Base-by-base conservation (phyloP, 2,113 vertebrate species). In the Porphyrio hochstetteri region DNA sequence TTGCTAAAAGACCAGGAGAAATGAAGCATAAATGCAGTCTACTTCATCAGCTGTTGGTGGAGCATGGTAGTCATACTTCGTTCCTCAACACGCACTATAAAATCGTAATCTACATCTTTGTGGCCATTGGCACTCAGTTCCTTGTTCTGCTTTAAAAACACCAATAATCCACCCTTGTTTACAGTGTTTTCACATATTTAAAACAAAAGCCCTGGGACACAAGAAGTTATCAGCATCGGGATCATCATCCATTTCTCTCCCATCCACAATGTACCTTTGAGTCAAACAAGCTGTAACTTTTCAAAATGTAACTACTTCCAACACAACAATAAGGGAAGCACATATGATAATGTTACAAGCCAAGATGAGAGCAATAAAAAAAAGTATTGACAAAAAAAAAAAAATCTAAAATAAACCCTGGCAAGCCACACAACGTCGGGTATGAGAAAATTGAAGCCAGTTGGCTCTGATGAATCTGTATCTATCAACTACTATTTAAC, bases 51-150 rank as follows among this genome's bases (percentile, higher is more conserved):
- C 70, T 85, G 55, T 9, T 93, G 71, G 42, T 74, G 79, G 71
- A 92, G 77, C 63, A 86, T 44, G 44, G 79, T 81, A 91, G 71
- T 83, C 52, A 38, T 82, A 91, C 56, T 81, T 82, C 82, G 67
- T 90, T 92, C 71, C 80, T 64, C 79, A 78, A 85, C 38, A 70
- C 14, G 75, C 38, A 61, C 2, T 88, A 65, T 80, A 90, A 95
- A 94, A 90, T 86, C 80, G 79, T 82, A 75, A 40, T 63, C 91
- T 79, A 65, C 77, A 78, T 91, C 86, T 93, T 79, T 67, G 74
- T 72, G 84, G 74, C 88, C 72, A 87, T 10, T 95, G 88, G 83
- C 88, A 94, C 88, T 93, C 23, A 79, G 48, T 60, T 96, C 60
- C 60, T 93, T 55, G 25, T 42, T 70, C 74, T 85, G 67, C 90